Base-by-base conservation (phyloP, 2,113 vertebrate genomes). In the Pteropus alecto region DNA sequence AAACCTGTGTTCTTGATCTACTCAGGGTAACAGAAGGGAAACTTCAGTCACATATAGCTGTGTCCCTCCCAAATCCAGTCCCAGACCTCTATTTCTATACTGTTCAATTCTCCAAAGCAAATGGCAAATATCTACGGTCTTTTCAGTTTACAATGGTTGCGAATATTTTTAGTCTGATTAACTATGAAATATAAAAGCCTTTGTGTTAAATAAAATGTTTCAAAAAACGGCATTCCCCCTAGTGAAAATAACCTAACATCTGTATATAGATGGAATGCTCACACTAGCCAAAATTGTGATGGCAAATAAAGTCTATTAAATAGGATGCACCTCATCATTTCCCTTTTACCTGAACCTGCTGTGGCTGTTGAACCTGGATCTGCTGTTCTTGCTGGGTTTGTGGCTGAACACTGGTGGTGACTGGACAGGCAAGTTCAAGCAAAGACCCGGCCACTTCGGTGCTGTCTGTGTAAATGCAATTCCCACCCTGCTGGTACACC, bases 361-460 rank as follows among this genome's bases (percentile, higher is more conserved):
- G 99, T 43, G 98, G 98, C 95, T 99, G 98, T 88, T 99, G 99
- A 98, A 99, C 98, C 95, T 99, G 98, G 96, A 99, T 99, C 97
- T 99, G 99, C 93, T 98, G 99, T 81, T 99, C 98, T 89, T 98
- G 98, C 77, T 98, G 98, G 60, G 98, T 98, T 70, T 99, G 99
- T 67, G 99, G 99, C 93, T 99, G 99, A 95, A 99, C 98, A 95
- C 98, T 99, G 87, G 99, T 98, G 90, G 99, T 99, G 98, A 99
- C 99, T 60, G 99, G 99, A 98, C 99, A 99, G 86, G 99, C 99
- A 97, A 99, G 99, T 98, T 99, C 99, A 67, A 99, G 98, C 97
- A 99, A 98, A 51, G 99, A 99, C 24, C 99, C 99, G n/a, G 99
- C 99, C 98, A 99, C 99, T 98, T 99, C 99, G 3, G 99, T 99